Conservation (phyloP, 2,888 invertebrate genomes). For the Drosophila seclusa region DNA sequence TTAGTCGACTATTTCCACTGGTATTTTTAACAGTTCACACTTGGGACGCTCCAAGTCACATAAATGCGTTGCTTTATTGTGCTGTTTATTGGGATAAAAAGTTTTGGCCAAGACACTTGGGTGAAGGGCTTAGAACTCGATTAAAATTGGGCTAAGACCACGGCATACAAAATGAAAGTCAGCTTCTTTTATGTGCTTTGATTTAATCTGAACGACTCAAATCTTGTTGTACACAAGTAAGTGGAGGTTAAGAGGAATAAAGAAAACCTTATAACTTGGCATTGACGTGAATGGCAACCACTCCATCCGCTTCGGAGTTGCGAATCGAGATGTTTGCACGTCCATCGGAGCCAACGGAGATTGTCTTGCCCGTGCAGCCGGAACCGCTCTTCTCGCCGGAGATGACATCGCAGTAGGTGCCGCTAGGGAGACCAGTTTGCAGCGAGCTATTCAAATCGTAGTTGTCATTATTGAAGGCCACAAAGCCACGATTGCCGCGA, state of each 20-base stretch:
- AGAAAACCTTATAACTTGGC: conserved; percentile 71
- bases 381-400: conserved; percentile 87
- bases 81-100: conserved; percentile 29
- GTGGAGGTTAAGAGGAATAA: background rate
- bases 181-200: conserved; percentile 39
- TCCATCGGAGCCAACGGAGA: conserved; percentile 78
- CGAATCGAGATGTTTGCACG: conserved; percentile 71
- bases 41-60: conserved; percentile 10
- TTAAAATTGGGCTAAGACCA: conserved; percentile 11
- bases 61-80: conserved; percentile 24
- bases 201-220: conserved; percentile 26
- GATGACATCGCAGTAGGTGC: conserved; percentile 94
- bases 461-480: conserved; percentile 91
- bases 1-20: background rate
- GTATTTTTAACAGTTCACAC: conserved; percentile 1
- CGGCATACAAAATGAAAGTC: conserved; percentile 24
- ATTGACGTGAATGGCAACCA: conserved; percentile 89
- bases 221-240: conserved; percentile 15
- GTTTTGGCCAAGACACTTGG: conserved; percentile 14
- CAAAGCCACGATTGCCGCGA: conserved; percentile 90
- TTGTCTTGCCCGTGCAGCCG: conserved; percentile 78
- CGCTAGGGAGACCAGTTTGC: conserved; percentile 90
- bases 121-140: conserved; percentile 15
- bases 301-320: conserved; percentile 86
- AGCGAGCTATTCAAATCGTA: conserved; percentile 86